Base-by-base conservation (phyloP, 2,113 vertebrate genomes). In the Hymenochirus boettgeri region DNA sequence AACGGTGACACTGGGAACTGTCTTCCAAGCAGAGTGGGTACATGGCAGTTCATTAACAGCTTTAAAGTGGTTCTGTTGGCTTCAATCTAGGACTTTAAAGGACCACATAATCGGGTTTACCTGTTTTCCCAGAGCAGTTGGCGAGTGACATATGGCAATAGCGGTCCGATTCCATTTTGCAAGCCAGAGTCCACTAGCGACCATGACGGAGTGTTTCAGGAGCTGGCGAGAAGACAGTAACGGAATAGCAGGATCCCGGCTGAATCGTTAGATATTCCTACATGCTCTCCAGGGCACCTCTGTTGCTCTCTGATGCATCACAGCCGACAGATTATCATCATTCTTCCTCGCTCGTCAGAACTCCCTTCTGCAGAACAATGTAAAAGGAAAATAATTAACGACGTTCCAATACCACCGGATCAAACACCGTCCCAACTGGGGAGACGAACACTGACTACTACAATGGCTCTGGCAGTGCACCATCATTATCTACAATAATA, bases 151-250 rank as follows among this genome's bases (percentile, higher is more conserved):
- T 75, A 0, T 86, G 59, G 64, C 29, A 71, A 95, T 91, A 71
- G 88, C 90, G 1, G n/a, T 70, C 72, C 0, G 89, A 92, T 0
- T 98, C 97, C 97, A 99, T 73, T 87, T 79, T 0, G 95, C 95
- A 69, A 99, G 85, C 89, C 95, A 99, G 85, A 91, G 97, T 69
- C 99, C n/a, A 96, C n/a, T 99, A 80, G 94, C 89, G 52, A 99
- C 91, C 91, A 97, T 89, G 59, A 96, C 83, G 0, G 93, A 85
- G 79, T 99, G 97, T 79, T 99, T 99, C 79, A 96, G 79, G 60
- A 99, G n/a, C 83, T 99, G 97, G 4, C 98, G 75, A 99, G 85
- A 65, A 96, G n/a, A 69, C 21, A 99, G 88, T 74, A 97, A 71
- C 0, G 80, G 79, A 70, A 99, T n/a, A 97, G 89, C 25, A 95